Evolutionary conservation across 2,113 vertebrate species (phyloP).

Genomic region (Rutilus rutilus): DNA sequence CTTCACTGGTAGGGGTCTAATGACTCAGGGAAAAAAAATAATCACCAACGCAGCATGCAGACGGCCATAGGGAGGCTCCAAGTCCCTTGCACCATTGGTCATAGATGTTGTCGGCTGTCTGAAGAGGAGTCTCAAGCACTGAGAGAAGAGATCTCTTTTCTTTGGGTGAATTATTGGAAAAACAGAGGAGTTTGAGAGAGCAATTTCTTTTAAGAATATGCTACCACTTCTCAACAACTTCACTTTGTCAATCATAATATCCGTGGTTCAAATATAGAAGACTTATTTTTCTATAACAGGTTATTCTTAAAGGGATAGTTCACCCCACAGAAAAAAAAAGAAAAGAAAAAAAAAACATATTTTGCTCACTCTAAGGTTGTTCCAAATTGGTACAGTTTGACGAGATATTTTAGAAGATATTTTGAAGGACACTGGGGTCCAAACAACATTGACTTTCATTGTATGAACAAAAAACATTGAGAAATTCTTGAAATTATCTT

Average conservation of each 20-base stretch:
- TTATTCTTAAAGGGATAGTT: neutral
- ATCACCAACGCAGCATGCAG: constrained; percentile 53
- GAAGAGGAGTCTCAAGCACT: constrained; percentile 34
- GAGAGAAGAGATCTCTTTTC: constrained; percentile 2
- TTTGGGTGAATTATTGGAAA: constrained; percentile 1
- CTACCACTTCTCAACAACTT: constrained; percentile 2
- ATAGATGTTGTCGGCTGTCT: constrained; percentile 42
- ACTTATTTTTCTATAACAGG: neutral
- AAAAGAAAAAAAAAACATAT: no score
- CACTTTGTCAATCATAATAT: neutral
- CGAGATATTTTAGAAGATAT: no score
- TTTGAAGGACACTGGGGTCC: no score
- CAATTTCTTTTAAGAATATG: constrained; percentile 16
- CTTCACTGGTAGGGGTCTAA: constrained; percentile 66
- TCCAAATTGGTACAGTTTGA: no score
- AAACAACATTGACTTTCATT: no score
- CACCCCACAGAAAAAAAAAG: no score
- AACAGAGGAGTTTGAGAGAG: neutral
- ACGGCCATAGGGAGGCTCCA: constrained; percentile 47
- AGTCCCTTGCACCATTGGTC: constrained; percentile 48
- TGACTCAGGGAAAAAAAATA: constrained; percentile 58
- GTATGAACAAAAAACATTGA: no score
- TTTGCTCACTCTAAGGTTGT: no score
- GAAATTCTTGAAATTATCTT: no score
- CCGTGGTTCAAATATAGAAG: neutral